Percentiles rank a stretch among this genome's conserved stretches.
These are phyloP conservation scores for Haliclystus octoradiatus DNA, from an alignment of 30 jellyfish, hydroid and myxozoan genomes.

Conservation along the genomic window DNA sequence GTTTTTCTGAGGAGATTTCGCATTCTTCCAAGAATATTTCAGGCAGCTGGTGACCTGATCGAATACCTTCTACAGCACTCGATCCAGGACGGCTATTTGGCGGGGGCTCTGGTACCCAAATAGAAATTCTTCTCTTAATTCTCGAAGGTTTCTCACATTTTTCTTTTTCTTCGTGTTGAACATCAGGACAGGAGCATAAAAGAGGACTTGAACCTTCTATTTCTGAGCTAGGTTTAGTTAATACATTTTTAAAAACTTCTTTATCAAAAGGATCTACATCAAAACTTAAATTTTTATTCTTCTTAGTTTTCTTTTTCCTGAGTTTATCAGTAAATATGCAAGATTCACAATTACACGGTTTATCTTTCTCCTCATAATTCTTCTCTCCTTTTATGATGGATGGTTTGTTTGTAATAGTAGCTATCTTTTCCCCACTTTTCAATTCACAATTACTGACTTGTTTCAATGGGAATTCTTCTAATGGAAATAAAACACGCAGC, in stretches of 20 bases:
- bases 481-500: not conserved
- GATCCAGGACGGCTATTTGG: not conserved
- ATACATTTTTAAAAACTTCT: not conserved
- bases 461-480: not conserved
- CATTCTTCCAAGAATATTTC: not conserved
- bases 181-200: not conserved
- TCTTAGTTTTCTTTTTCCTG: not conserved
- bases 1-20: not conserved
- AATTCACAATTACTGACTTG: not conserved
- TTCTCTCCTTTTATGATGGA: too few relatives aligned
- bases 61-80: not conserved
- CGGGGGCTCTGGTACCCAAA: not conserved
- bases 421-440: not conserved
- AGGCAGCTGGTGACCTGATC: not conserved
- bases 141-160: not conserved
- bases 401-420: not conserved
- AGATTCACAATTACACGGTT: not conserved
- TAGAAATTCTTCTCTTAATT: not conserved
- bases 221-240: not conserved
- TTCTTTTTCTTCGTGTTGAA: not conserved
- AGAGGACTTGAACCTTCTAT: not conserved
- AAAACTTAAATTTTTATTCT: too few relatives aligned
- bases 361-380: too few relatives aligned
- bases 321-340: not conserved
- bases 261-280: not conserved